phyloP scores from a whole-genome alignment of 2,797 vertebrate genomes.

The Cuculus canorus region DNA sequence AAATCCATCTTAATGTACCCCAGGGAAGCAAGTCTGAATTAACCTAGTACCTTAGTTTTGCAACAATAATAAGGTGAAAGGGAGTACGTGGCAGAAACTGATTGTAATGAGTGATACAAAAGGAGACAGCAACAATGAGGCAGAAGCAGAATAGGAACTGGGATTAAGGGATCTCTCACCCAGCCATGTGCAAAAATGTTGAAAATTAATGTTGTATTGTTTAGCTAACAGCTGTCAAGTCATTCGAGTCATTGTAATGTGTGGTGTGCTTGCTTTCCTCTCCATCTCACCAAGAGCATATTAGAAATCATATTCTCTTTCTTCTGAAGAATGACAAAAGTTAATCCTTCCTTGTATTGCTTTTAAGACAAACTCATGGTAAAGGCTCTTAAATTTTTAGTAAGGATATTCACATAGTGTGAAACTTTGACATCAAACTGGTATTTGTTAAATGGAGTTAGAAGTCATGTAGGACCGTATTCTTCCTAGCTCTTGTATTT shows the following conservation, averaged over 20 bases:
- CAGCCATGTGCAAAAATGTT: slow-evolving; percentile 74
- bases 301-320: slow-evolving; percentile 70
- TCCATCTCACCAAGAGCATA: slow-evolving; percentile 42
- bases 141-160: slow-evolving; percentile 74
- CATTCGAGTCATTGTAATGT: slow-evolving; percentile 70
- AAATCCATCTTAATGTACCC: slow-evolving; percentile 77
- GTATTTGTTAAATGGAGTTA: slow-evolving; percentile 19
- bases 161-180: slow-evolving; percentile 79
- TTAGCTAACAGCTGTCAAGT: slow-evolving; percentile 78
- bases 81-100: slow-evolving; percentile 65
- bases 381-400: slow-evolving; percentile 64
- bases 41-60: slow-evolving; percentile 74
- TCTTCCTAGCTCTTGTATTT: not conserved
- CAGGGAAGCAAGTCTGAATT: slow-evolving; percentile 76
- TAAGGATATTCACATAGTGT: not conserved
- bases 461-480: not conserved
- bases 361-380: slow-evolving; percentile 52
- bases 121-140: slow-evolving; percentile 70
- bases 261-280: slow-evolving; percentile 50
- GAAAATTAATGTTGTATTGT: slow-evolving; percentile 77
- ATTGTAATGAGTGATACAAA: slow-evolving; percentile 72
- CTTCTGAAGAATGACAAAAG: slow-evolving; percentile 71
- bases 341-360: slow-evolving; percentile 71
- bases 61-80: slow-evolving; percentile 76
- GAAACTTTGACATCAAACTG: slow-evolving; percentile 51